Evolutionary conservation across 2,888 invertebrate genomes (phyloP), one percentile per base, ranked within the genome.

Genomic region (Aproaerema taeniolella): DNA sequence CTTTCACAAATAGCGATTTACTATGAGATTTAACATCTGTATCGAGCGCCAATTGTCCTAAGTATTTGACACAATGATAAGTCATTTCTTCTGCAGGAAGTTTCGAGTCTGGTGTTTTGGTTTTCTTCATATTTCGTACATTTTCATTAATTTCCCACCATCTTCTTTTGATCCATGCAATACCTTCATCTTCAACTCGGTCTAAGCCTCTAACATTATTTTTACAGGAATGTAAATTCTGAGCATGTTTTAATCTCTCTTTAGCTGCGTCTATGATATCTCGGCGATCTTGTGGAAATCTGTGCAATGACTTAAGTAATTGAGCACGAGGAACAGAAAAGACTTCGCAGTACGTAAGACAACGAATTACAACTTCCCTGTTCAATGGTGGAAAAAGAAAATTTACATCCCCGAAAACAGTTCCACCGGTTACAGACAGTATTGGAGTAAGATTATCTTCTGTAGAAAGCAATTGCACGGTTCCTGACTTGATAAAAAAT

Each of bases 61-160:
- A 69, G 49, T 77, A 80, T 62, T 81, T 81, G 9, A 78, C 56
- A 41, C 82, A 82, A 41, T 81, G 82, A 39, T 78, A 79, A 8
- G 51, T 44, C 8, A 61, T 41, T 40, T 75, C 69, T 48, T 80
- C 80, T 1, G 56, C 52, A 4, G 76, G 68, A 15, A 79, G 15
- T 30, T 16, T 10, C 35, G 52, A 66, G 39, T 45, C 6, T 26
- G 30, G 10, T 29, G 14, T 17, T 2, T 20, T 6, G 1, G 12
- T 2, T 2, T 16, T 7, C 13, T 30, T 30, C 26, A 5, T 9
- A 5, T n/a, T 5, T 3, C n/a, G 6, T 6, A 26, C 26, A 3
- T 1, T 14, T 5, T 17, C 2, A 2, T 1, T 20, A 10, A 39
- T 29, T 29, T 33, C 29, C 40, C 40, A 40, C 40, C 40, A 40